Conservation (phyloP, 2,113 vertebrate species). For the Taurulus bubalis region DNA sequence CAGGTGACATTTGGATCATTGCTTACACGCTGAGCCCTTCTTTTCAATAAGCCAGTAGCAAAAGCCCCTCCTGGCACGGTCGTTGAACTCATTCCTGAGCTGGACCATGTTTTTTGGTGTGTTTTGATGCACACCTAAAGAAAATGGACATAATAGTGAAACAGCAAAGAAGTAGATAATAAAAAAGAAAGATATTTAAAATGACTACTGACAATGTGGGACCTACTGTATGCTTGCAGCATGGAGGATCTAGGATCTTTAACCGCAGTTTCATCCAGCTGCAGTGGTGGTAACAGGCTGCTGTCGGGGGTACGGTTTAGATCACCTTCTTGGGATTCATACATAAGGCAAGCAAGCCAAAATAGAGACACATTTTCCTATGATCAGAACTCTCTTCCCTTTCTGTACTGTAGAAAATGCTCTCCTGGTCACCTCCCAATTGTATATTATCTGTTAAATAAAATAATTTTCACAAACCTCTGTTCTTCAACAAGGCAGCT, state of each 20-base stretch:
- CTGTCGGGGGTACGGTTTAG: background rate
- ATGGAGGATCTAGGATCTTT: background rate
- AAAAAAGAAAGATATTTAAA: background rate
- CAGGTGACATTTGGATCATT: background rate
- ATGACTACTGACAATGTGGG: background rate
- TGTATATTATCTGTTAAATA: background rate
- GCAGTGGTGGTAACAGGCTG: constrained; percentile 45
- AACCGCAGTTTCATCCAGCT: constrained; percentile 1
- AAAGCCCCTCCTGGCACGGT: constrained; percentile 67
- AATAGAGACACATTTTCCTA: constrained; percentile 3
- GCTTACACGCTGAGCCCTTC: constrained; percentile 60
- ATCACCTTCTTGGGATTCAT: constrained; percentile 24
- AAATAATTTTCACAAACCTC: constrained; percentile 55
- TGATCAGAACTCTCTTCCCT: background rate
- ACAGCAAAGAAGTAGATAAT: background rate
- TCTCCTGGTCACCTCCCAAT: background rate
- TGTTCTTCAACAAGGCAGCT: constrained; percentile 47
- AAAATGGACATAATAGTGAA: constrained; percentile 7
- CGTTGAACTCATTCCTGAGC: constrained; percentile 72
- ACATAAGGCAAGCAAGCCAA: constrained; percentile 1
- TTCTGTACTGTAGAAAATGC: background rate
- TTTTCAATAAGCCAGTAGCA: constrained; percentile 75
- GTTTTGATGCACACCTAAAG: constrained; percentile 28
- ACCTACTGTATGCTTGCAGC: constrained; percentile 29
- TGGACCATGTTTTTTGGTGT: constrained; percentile 47